These are phyloP conservation scores for Grammatotria lemairii DNA, from an alignment of 2,113 vertebrate species.

Conservation along the genomic window DNA sequence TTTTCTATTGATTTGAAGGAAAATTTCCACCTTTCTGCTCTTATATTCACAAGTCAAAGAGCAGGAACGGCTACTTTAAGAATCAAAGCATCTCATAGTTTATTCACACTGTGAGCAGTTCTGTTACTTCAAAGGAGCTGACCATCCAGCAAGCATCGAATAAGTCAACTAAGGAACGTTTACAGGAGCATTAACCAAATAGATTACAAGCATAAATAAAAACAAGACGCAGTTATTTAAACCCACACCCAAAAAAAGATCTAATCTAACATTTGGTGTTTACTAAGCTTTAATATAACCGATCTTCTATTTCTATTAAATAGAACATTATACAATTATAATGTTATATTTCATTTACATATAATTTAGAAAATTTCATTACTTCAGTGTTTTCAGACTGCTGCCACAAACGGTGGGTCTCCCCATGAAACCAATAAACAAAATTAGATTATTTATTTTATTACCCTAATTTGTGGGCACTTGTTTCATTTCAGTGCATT, in stretches of 20 bases:
- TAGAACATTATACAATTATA: background rate
- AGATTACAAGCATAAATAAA: background rate
- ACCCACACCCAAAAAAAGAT: background rate
- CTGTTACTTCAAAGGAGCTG: background rate
- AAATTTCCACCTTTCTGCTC: background rate
- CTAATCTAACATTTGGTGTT: rapidly evolving
- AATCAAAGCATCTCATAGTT: background rate
- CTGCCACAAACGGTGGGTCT: background rate
- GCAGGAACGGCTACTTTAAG: background rate
- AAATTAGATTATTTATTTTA: background rate
- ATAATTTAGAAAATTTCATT: background rate
- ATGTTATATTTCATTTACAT: background rate
- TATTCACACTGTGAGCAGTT: background rate
- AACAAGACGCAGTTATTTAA: background rate
- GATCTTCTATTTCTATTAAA: background rate
- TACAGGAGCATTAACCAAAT: background rate
- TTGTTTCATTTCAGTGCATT: background rate
- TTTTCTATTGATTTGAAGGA: background rate
- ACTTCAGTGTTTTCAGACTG: background rate
- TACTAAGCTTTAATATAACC: background rate
- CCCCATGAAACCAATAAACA: background rate
- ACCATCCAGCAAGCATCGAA: background rate
- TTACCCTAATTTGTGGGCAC: background rate
- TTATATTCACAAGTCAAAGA: background rate
- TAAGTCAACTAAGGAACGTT: rapidly evolving